A percentile compares a stretch with the other conserved stretches of the same genome.
Evolutionary conservation across 1,140 invertebrate species (phyloP).

Genomic region (Drosophila ambigua): DNA sequence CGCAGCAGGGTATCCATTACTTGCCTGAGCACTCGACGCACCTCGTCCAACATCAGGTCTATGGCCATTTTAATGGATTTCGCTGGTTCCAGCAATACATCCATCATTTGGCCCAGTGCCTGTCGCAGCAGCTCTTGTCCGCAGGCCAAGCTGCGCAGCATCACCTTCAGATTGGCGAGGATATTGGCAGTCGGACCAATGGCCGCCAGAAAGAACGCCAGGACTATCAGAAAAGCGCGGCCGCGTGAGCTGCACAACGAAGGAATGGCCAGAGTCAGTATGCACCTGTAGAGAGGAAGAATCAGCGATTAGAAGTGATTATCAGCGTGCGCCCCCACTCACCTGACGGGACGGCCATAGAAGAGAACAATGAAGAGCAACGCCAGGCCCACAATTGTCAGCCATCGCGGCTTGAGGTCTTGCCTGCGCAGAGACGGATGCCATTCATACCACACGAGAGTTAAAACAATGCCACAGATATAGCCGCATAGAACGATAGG

Average conservation of each 20-base stretch:
- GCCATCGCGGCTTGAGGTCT: constrained; percentile 28
- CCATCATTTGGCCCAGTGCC: constrained; percentile 86
- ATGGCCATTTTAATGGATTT: constrained; percentile 87
- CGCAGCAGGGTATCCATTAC: constrained; percentile 86
- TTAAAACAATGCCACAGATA: constrained; percentile 22
- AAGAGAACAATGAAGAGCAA: constrained; percentile 23
- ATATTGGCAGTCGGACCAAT: constrained; percentile 92
- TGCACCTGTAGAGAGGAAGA: constrained; percentile 84
- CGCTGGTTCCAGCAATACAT: constrained; percentile 88
- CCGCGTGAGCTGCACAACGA: constrained; percentile 92
- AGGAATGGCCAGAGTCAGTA: constrained; percentile 89
- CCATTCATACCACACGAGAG: constrained; percentile 45
- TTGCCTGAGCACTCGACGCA: constrained; percentile 86
- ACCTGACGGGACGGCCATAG: constrained; percentile 42
- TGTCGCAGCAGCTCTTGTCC: constrained; percentile 90
- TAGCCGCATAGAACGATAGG: constrained; percentile 36
- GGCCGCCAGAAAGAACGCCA: constrained; percentile 90
- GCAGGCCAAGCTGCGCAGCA: constrained; percentile 91
- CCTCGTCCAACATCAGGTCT: constrained; percentile 85
- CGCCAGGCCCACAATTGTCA: constrained; percentile 10
- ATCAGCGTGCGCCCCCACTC: background rate
- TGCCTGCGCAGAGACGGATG: constrained; percentile 13
- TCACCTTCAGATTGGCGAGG: constrained; percentile 89
- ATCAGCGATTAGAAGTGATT: constrained; percentile 47
- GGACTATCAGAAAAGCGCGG: constrained; percentile 90